Base-by-base conservation (phyloP, 2,797 vertebrate genomes). In the Pogonophryne albipinna region DNA sequence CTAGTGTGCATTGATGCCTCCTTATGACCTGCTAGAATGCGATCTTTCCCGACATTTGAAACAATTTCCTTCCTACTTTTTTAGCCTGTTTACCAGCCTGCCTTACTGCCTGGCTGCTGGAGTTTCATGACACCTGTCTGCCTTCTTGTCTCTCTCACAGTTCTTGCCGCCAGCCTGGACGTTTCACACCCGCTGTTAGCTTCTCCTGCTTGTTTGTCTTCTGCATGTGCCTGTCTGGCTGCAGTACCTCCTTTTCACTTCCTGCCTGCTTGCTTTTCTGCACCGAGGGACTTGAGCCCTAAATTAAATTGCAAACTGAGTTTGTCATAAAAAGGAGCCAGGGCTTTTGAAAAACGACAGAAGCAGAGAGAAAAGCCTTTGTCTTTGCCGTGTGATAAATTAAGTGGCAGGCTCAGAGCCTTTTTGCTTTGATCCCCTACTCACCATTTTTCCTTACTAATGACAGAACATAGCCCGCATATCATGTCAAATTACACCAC, bases 311-410 rank as follows among this genome's bases (percentile, higher is more conserved):
- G 95, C 95, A 96, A 96, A 95, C 91, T 89, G 94, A 94, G 95
- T 95, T 96, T 96, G 95, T 96, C 96, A 96, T 96, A 94, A 95
- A 96, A 97, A 95, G 93, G 93, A 95, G 93, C 92, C 89, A 88
- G 94, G 94, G 93, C 94, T 96, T 97, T 97, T 97, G 95, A 97
- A 96, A 89, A 88, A 95, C 94, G 95, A 97, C 93, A 91, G 90
- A 87, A 91, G 89, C 86, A 71, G 79, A 89, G 87, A 91, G 90
- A 89, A 89, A 96, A 96, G 95, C 95, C 94, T 96, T 96, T 97
- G 96, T 96, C 95, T 97, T 96, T 94, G 93, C 95, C 90, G 93
- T 94, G 93, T 96, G 96, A 97, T 97, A 96, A 98, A 98, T 97
- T 96, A 97, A 97, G 96, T 96, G 96, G 95, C 94, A 89, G 93